phyloP scores from a whole-genome alignment of 2,113 vertebrate genomes.

The Caloenas nicobarica region DNA sequence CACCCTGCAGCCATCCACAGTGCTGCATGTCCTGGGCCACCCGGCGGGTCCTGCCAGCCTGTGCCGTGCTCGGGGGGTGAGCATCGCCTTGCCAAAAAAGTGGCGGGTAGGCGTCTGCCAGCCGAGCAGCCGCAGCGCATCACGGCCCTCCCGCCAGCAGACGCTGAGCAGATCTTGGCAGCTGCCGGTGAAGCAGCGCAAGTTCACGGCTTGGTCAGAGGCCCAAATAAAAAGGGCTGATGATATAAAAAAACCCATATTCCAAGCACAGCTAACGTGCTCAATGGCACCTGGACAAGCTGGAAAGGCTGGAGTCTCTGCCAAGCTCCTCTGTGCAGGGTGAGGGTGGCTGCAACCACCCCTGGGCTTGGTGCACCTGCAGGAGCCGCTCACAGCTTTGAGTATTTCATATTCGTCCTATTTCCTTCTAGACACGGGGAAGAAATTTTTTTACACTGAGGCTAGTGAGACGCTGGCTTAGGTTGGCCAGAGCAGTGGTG shows the following conservation, averaged over 20 bases:
- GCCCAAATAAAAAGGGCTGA: neutral
- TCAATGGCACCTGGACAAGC: neutral
- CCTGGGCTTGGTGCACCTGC: neutral
- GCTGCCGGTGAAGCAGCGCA: neutral
- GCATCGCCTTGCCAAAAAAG: fast-evolving
- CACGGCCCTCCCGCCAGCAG: neutral
- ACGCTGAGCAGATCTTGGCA: neutral
- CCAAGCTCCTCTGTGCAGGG: fast-evolving
- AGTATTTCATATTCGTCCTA: neutral
- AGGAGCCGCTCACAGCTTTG: neutral
- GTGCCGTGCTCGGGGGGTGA: fast-evolving
- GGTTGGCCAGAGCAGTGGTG: too few relatives aligned
- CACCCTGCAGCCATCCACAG: neutral
- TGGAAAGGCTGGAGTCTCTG: neutral
- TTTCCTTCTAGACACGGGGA: too few relatives aligned
- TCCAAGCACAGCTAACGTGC: fast-evolving
- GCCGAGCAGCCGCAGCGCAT: neutral
- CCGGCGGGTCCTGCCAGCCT: fast-evolving
- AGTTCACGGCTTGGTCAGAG: neutral
- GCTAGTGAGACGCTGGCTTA: too few relatives aligned
- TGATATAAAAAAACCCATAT: neutral
- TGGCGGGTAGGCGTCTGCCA: neutral
- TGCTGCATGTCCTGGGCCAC: neutral
- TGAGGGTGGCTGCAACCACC: neutral
- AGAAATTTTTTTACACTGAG: too few relatives aligned